Evolutionary conservation across 1,140 invertebrate species (phyloP), one percentile per base, ranked within the genome.

Genomic region (Luehdorfia chinensis): DNA sequence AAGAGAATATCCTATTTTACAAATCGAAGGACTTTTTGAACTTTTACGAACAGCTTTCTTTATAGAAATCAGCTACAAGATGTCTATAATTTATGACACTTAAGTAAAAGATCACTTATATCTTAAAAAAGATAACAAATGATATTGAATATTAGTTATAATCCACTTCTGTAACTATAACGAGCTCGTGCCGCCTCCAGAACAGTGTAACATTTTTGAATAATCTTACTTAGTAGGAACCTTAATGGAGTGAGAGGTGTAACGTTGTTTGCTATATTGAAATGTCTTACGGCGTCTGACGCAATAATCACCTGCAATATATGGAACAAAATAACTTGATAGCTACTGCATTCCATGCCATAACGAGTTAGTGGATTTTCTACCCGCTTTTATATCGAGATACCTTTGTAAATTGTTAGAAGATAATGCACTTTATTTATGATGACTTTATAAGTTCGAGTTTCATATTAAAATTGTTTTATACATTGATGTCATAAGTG

Each of bases 301-400:
- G 73, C 73, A 79, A 76, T 59, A 56, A 30, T 53, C 68, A 73
- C 64, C 66, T 75, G 66, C 59, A 61, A 52, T 68, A 66, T 69
- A 65, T 67, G 64, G 68, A 72, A 70, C 64, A 70, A 66, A 72
- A 63, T 66, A 55, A 74, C 64, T 66, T 52, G 61, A 70, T 67
- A 59, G 60, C 61, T 65, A 61, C 69, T 59, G 57, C 73, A 73
- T 71, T 76, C 70, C 71, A 58, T 56, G 46, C 68, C 64, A 48
- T 66, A 66, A 55, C 37, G 41, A 53, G 47, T 43, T 18, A 48
- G 25, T 53, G 43, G 50, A 37, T 47, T 39, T 53, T 46, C 39
- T 28, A 43, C 28, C 27, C 25, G 15, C 39, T 43, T 15, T 43
- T 43, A 28, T 28, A 43, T 43, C 25, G 18, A 30, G 27, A 43